Base-by-base conservation (phyloP, 2,888 invertebrate species). In the Candidula unifasciata region DNA sequence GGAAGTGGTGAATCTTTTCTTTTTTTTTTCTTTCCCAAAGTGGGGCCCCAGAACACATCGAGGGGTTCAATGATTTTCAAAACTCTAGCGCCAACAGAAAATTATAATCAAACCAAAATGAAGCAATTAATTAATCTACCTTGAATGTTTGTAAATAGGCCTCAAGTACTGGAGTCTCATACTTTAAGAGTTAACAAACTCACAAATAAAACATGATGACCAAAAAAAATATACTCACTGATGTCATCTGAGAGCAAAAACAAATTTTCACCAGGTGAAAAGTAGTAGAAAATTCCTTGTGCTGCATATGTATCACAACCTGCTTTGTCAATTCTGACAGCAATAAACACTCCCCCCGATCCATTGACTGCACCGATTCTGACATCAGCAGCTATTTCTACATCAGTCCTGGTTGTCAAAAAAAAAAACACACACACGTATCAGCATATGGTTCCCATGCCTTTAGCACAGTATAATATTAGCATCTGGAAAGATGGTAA, bases 281-380 rank as follows among this genome's bases (percentile, higher is more conserved):
- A 71, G 83, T 89, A 91, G 87, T 92, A 90, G 88, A 90, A 93
- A 30, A 93, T 82, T 16, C 93, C 93, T 30, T 89, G 87, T 8
- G 93, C 89, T 18, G 84, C 81, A 82, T 89, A 90, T 8, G 91
- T 87, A 8, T 85, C 79, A 84, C 93, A 93, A 8, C 93, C 93
- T 21, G 92, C 92, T 68, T 91, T 86, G 86, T 91, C 88, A 3
- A 93, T 90, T 33, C 92, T 86, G 8, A 89, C 91, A 8, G 92
- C 93, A 24, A 94, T 81, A 86, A 91, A 93, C 16, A 91, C 90
- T 1, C 92, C 92, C 5, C 89, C 83, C 2, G 92, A 89, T 13
- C 88, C 90, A 84, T 93, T 93, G 6, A 91, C 89, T 6, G 35
- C 66, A 5, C 90, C 90, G 18, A 91, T 82, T 35, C 78, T 78